phyloP scores from a whole-genome alignment of 1,140 invertebrate genomes.

The Contarinia nasturtii region DNA sequence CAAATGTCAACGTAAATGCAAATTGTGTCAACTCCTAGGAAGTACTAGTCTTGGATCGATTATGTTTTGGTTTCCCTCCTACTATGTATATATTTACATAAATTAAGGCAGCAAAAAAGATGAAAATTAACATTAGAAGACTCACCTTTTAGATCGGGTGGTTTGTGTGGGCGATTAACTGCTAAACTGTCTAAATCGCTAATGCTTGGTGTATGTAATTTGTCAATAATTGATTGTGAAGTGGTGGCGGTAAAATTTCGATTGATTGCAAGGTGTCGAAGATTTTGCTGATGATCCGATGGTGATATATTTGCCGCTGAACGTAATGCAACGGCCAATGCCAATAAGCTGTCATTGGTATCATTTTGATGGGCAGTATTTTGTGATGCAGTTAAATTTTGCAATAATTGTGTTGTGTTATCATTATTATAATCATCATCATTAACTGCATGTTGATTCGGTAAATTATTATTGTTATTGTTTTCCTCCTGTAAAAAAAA shows the following conservation, averaged over 20 bases:
- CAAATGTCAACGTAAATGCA: too few species aligned
- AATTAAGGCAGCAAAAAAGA: not conserved
- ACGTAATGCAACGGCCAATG: not conserved
- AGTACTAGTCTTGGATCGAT: too few species aligned
- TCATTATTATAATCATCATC: not conserved
- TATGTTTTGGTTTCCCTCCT: too few species aligned
- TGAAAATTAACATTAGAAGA: conserved; percentile 1
- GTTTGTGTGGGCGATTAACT: conserved; percentile 12
- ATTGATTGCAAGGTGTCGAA: conserved; percentile 1
- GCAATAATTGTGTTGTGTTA: not conserved
- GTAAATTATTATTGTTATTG: not conserved
- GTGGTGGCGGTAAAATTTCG: conserved; percentile 19
- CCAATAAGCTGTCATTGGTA: not conserved
- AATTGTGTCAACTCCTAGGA: too few species aligned
- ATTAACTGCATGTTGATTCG: not conserved
- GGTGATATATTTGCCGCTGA: not conserved
- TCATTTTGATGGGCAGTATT: not conserved
- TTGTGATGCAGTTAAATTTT: not conserved
- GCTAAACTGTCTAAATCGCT: conserved; percentile 12
- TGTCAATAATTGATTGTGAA: conserved; percentile 18
- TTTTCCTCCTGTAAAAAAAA: conserved; percentile 1
- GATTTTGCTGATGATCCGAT: not conserved
- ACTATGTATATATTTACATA: too few species aligned
- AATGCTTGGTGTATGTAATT: conserved; percentile 13
- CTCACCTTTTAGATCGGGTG: conserved; percentile 11